These are phyloP conservation scores for Corythaixoides concolor DNA, from an alignment of 2,113 vertebrate species.

Conservation along the genomic window DNA sequence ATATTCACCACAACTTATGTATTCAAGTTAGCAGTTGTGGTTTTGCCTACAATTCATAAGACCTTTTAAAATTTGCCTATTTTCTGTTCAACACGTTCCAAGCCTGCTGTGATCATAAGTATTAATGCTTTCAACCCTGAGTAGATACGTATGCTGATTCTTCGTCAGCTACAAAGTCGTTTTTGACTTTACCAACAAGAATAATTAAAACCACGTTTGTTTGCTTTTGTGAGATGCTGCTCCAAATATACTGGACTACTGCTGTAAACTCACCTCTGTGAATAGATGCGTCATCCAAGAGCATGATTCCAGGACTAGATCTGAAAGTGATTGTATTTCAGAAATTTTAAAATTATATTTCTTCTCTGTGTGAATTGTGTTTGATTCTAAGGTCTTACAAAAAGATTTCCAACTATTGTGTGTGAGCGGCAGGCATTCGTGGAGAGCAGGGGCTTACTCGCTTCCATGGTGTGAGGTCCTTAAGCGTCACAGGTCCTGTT, in stretches of 20 bases:
- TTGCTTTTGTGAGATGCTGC: background rate
- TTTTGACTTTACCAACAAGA: background rate
- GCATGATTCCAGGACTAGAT: background rate
- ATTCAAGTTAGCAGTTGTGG: accelerated
- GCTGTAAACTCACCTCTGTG: background rate
- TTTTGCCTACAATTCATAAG: background rate
- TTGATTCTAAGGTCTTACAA: background rate
- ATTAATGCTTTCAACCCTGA: background rate
- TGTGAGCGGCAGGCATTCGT: accelerated
- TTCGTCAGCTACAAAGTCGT: background rate
- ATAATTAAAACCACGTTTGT: background rate
- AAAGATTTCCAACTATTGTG: background rate
- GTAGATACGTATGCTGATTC: background rate
- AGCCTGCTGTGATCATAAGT: background rate
- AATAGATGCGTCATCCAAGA: background rate
- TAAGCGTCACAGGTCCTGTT: background rate
- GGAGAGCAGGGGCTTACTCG: background rate
- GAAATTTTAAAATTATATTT: background rate
- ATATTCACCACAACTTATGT: background rate
- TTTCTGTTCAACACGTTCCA: background rate
- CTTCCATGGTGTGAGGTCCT: background rate
- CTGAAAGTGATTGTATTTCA: background rate
- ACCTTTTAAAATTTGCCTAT: background rate
- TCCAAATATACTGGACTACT: background rate
- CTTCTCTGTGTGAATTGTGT: background rate